These are phyloP conservation scores for Redunca redunca DNA, from an alignment of 2,113 vertebrate genomes.

Conservation along the genomic window DNA sequence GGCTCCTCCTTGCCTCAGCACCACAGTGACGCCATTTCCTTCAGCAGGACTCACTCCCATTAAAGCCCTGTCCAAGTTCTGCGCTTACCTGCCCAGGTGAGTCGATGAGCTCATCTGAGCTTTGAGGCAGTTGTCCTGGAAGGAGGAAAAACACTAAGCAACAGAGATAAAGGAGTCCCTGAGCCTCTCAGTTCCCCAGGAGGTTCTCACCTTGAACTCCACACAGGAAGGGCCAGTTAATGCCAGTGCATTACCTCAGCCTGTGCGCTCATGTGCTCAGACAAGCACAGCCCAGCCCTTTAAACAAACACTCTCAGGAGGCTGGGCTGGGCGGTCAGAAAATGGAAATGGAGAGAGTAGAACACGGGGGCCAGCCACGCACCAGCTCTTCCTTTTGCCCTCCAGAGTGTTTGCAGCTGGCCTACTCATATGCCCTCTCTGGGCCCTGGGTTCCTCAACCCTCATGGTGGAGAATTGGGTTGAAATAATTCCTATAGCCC, in stretches of 20 bases:
- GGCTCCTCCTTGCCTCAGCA: background rate
- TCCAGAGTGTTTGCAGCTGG: background rate
- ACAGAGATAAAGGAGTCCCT: background rate
- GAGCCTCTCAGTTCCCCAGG: background rate
- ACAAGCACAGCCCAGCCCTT: conserved; percentile 11
- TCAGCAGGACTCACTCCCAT: background rate
- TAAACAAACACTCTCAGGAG: background rate
- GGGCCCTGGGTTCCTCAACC: background rate
- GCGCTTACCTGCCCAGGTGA: conserved; percentile 53
- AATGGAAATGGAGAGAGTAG: background rate
- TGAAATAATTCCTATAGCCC: background rate
- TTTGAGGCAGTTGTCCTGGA: conserved; percentile 48
- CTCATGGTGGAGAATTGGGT: background rate
- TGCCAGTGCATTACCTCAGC: background rate
- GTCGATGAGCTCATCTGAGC: conserved; percentile 58
- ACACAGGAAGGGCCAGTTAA: background rate
- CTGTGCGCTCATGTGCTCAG: background rate
- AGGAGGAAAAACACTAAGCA: conserved; percentile 32
- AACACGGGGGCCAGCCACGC: too few relatives aligned
- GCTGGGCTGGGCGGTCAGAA: rapidly evolving
- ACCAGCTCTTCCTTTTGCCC: background rate
- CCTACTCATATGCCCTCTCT: background rate
- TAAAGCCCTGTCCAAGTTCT: background rate
- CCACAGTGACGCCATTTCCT: conserved; percentile 3
- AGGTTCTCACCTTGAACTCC: conserved; percentile 26